These are phyloP conservation scores for Trachemys scripta DNA, from an alignment of 2,113 vertebrate species.

Conservation along the genomic window DNA sequence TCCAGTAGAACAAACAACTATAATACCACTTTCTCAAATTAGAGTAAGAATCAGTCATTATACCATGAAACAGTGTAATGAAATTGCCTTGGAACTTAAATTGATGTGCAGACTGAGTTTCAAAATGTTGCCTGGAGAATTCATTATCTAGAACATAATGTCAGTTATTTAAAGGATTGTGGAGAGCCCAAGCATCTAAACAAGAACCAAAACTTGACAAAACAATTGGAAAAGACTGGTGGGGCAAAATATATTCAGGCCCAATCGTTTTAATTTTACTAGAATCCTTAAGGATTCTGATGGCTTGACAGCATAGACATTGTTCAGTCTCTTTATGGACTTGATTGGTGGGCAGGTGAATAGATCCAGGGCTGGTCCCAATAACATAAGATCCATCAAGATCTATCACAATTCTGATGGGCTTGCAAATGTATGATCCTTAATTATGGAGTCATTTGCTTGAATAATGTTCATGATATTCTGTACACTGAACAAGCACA, in stretches of 20 bases:
- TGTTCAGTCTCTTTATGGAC: constrained; percentile 19
- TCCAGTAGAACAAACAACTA: constrained; percentile 21
- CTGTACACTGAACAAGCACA: not conserved
- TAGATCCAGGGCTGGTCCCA: not conserved
- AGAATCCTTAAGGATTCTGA: constrained; percentile 33
- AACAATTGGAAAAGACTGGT: not conserved
- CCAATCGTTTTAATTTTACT: constrained; percentile 24
- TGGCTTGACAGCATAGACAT: not conserved
- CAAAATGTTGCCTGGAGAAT: not conserved
- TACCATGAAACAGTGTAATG: not conserved
- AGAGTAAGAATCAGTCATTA: not conserved
- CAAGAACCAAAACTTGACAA: not conserved
- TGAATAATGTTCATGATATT: constrained; percentile 15
- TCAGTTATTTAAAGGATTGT: not conserved
- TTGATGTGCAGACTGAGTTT: not conserved
- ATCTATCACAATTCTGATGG: not conserved
- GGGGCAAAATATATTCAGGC: not conserved
- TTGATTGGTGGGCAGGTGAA: constrained; percentile 12
- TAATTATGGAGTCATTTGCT: constrained; percentile 33
- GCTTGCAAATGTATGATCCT: constrained; percentile 41
- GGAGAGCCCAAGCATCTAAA: not conserved
- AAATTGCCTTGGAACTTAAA: not conserved
- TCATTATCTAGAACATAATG: not conserved
- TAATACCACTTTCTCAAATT: constrained; percentile 50
- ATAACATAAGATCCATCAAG: constrained; percentile 37